A percentile compares a stretch with the other conserved stretches of the same genome.
phyloP scores from a whole-genome alignment of 2,113 vertebrate genomes.

The Actinemys pallida region DNA sequence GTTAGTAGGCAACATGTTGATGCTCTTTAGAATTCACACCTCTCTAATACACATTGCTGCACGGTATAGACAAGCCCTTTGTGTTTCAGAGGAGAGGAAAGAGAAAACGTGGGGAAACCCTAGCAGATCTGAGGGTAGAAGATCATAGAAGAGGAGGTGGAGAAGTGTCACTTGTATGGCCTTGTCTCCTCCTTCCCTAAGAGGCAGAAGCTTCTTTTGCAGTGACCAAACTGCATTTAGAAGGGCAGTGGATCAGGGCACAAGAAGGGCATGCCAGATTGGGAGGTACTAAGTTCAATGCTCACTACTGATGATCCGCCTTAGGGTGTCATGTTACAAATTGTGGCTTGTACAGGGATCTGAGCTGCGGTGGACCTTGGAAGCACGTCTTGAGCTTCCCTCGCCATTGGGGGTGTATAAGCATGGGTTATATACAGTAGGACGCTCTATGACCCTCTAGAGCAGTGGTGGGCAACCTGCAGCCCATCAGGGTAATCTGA shows the following conservation, averaged over 20 bases:
- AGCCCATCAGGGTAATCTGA: too few species aligned
- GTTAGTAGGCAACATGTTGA: neutral
- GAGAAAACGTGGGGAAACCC: neutral
- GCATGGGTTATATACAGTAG: neutral
- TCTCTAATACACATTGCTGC: neutral
- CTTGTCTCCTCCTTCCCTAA: neutral
- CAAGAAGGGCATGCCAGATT: neutral
- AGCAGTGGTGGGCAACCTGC: too few species aligned
- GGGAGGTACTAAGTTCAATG: neutral
- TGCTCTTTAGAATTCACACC: neutral
- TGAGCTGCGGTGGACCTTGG: neutral
- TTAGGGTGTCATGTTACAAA: neutral
- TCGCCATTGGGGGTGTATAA: neutral
- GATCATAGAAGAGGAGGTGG: neutral
- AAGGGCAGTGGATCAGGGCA: neutral
- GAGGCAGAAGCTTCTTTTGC: neutral
- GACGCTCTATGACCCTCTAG: neutral
- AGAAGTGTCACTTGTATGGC: neutral
- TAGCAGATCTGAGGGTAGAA: neutral
- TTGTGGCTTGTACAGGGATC: neutral
- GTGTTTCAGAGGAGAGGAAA: slow-evolving; percentile 10
- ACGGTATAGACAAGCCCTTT: neutral
- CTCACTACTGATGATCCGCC: too few species aligned
- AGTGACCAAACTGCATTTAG: neutral
- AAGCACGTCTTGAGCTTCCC: neutral